Conservation (phyloP, 2,888 invertebrate genomes). For the Ligdia adustata region DNA sequence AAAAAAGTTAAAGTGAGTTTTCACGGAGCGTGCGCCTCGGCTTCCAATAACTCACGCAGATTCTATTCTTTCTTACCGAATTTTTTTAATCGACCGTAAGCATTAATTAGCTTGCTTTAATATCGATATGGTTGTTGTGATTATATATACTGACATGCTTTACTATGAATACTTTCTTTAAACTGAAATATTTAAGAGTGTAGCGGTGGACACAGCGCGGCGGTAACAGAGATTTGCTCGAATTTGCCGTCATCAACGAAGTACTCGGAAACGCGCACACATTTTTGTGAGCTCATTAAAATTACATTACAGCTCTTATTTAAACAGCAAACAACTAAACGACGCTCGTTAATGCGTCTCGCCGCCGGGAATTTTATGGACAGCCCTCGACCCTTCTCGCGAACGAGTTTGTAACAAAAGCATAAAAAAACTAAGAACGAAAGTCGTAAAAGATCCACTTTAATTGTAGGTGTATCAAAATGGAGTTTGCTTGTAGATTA, state of each 20-base stretch:
- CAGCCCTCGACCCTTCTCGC: conserved; percentile 47
- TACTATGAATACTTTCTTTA: too few relatives aligned
- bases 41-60: conserved; percentile 72
- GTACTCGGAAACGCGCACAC: conserved; percentile 59
- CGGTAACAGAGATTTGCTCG: too few relatives aligned
- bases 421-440: conserved; percentile 16
- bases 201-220: too few relatives aligned
- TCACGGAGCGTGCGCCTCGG: conserved; percentile 72
- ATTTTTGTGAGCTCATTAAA: conserved; percentile 81
- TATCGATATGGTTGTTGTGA: conserved; percentile 12
- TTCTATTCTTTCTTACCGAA: conserved; percentile 65
- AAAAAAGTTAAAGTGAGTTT: conserved; percentile 83
- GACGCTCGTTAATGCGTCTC: conserved; percentile 75
- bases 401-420: conserved; percentile 24
- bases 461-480: conserved; percentile 16
- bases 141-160: conserved; percentile 32
- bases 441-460: conserved; percentile 21
- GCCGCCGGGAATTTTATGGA: conserved; percentile 70
- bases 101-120: conserved; percentile 31
- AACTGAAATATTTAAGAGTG: too few relatives aligned
- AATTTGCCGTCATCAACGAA: conserved; percentile 30
- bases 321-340: conserved; percentile 81
- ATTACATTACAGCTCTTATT: conserved; percentile 81
- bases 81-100: conserved; percentile 48
- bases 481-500: conserved; percentile 12